Base-by-base conservation (phyloP, 2,888 invertebrate genomes). In the Chalcosyrphus nemorum region DNA sequence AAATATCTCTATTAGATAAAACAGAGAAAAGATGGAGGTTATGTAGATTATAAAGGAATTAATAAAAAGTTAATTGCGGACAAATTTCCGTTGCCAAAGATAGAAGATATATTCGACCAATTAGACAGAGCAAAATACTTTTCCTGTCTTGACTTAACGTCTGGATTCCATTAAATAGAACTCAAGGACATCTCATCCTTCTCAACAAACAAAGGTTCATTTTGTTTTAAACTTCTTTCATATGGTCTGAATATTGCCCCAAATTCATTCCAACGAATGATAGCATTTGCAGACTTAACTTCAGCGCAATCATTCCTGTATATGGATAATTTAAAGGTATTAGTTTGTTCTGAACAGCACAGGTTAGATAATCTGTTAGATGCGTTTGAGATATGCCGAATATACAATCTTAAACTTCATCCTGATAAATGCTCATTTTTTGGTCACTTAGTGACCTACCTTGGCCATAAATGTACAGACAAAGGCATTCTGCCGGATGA, bases 191-290 rank as follows among this genome's bases (percentile, higher is more conserved):
- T 61, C 19, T 63, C 61, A 5, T 29, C 63, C 2, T 72, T 72
- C n/a, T 47, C 32, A 47, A 65, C 54, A 24, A 38, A 35, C 19
- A 52, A 74, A 17, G 87, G 86, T n/a, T 78, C 77, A 59, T 88
- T 52, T 61, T 57, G 82, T 84, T 87, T 86, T 43, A 86, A 81
- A n/a, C 56, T 84, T 59, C 59, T 87, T 6, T 87, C 86, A 11
- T 88, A 88, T 80, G 87, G 87, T 6, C 57, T 88, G 13, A 78
- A 74, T 11, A 80, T 68, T 35, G 52, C 41, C 3, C 45, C 68
- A 65, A 63, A 86, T 1, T 86, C 85, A 66, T 88, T 88, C 57
- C 80, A 74, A 74, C 11, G 88, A 72, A 87, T 88, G 87, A 87
- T 88, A 88, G 70, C 45, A 11, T 57, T 88, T 65, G 61, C 86